Conservation (phyloP, 2,888 invertebrate genomes). For the Parasteatoda lunata region DNA sequence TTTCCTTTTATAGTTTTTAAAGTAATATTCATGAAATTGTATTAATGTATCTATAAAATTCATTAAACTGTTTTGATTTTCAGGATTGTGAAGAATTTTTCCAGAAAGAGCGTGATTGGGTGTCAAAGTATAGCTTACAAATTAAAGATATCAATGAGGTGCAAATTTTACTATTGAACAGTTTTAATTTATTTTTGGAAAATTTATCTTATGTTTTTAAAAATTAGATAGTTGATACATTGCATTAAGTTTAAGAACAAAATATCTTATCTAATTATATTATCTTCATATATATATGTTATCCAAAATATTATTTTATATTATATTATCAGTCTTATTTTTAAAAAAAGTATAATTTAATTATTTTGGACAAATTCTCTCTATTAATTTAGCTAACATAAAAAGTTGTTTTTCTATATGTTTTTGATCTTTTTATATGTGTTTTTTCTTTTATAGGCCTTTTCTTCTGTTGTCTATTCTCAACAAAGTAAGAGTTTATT, state of each 20-base stretch:
- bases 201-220: not conserved
- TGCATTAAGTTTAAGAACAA: no score
- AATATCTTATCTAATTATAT: no score
- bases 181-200: not conserved
- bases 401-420: not conserved
- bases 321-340: no score
- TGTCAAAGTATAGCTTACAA: conserved; percentile 72
- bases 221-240: no score
- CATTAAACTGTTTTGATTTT: not conserved
- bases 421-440: no score
- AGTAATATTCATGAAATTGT: no score
- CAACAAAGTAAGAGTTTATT: conserved; percentile 73
- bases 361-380: not conserved
- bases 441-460: conserved; percentile 72
- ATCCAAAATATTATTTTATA: no score
- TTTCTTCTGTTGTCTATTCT: conserved; percentile 73
- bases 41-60: no score
- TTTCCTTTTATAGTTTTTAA: no score
- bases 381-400: not conserved
- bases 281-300: no score
- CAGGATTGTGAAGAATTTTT: conserved; percentile 75
- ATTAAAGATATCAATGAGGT: conserved; percentile 74
- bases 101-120: conserved; percentile 75
- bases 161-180: conserved; percentile 12
- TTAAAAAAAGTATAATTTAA: no score